phyloP scores from a whole-genome alignment of 2,113 vertebrate species.

The Barbus barbus region DNA sequence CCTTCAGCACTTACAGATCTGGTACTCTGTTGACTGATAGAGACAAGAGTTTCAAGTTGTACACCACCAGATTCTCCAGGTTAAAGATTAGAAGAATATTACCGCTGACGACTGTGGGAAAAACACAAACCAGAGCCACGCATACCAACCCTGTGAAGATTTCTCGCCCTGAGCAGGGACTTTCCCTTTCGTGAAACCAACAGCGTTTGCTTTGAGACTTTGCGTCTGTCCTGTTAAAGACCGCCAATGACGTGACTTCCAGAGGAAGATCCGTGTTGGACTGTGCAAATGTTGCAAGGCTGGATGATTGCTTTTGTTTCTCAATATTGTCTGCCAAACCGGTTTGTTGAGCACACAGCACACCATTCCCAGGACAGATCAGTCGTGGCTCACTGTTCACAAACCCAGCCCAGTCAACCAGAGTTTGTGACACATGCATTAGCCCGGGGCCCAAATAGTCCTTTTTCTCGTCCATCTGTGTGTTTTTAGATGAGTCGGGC shows the following conservation, averaged over 20 bases:
- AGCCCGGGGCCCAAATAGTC: not conserved
- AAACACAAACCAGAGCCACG: constrained; percentile 61
- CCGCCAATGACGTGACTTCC: not conserved
- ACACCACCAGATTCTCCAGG: constrained; percentile 64
- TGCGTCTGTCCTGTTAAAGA: not conserved
- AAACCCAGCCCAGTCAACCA: constrained; percentile 56
- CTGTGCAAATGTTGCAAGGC: constrained; percentile 15
- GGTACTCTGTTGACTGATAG: not conserved
- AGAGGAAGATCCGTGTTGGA: not conserved
- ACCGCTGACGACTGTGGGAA: constrained; percentile 70
- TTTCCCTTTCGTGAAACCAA: constrained; percentile 47
- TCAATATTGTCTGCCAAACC: constrained; percentile 48
- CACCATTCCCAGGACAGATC: constrained; percentile 50
- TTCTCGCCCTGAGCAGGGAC: constrained; percentile 61
- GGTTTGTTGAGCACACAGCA: constrained; percentile 48
- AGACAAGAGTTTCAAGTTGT: constrained; percentile 50
- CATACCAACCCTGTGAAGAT: constrained; percentile 65
- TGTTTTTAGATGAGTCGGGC: no score
- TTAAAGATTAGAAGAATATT: constrained; percentile 70
- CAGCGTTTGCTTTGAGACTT: constrained; percentile 28
- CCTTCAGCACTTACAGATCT: not conserved
- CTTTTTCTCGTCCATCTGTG: not conserved
- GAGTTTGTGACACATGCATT: constrained; percentile 13
- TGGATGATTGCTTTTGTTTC: constrained; percentile 45
- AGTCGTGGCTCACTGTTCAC: constrained; percentile 53